Percentiles rank a stretch among this genome's conserved stretches.
These are phyloP conservation scores for Melopsittacus undulatus DNA, from an alignment of 2,797 vertebrate species.

Conservation along the genomic window DNA sequence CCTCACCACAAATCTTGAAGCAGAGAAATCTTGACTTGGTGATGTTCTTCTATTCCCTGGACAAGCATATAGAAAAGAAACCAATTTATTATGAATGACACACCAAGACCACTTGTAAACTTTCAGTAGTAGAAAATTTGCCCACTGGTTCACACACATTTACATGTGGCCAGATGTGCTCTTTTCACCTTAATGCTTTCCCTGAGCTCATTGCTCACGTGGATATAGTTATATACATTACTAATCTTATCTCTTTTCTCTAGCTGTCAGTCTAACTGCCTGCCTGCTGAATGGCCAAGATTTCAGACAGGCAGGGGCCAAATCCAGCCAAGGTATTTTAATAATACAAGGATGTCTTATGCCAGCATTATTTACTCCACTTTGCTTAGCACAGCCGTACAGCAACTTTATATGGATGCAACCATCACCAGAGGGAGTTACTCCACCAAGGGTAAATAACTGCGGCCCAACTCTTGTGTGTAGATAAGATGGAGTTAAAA, in stretches of 20 bases:
- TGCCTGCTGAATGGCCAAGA: neutral
- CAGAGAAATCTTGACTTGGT: neutral
- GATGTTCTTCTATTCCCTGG: neutral
- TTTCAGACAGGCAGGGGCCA: neutral
- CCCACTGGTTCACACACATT: neutral
- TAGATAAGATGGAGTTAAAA: neutral
- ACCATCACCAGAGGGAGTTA: neutral
- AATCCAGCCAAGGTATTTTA: neutral
- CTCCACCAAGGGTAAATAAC: neutral
- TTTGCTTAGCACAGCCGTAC: rapidly evolving
- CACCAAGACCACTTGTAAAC: neutral
- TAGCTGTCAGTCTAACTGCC: neutral
- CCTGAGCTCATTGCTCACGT: neutral
- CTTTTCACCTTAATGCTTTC: neutral
- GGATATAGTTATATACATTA: neutral
- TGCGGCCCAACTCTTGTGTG: neutral
- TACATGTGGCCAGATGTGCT: neutral
- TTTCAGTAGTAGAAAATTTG: neutral
- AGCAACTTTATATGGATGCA: neutral
- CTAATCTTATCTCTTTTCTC: neutral
- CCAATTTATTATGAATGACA: neutral
- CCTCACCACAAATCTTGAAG: neutral
- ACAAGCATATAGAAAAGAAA: neutral
- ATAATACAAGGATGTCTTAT: neutral
- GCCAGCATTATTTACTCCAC: neutral